phyloP scores from a whole-genome alignment of 2,113 vertebrate species.

The Sebastes schlegelii region DNA sequence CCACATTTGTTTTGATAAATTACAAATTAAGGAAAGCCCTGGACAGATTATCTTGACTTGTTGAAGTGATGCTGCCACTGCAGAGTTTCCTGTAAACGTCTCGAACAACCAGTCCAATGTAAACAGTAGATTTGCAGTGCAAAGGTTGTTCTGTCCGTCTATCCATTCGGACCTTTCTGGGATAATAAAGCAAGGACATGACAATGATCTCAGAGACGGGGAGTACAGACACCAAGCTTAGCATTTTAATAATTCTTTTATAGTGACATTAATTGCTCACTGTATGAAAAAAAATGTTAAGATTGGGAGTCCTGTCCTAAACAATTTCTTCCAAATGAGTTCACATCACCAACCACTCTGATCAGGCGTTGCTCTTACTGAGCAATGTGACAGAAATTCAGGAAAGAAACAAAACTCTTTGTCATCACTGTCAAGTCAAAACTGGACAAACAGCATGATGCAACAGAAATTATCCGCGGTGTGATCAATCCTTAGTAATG shows the following conservation, averaged over 20 bases:
- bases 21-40: background rate
- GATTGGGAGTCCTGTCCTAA: constrained; percentile 42
- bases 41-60: background rate
- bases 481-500: constrained; percentile 24
- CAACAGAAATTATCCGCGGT: constrained; percentile 37
- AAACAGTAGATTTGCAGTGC: background rate
- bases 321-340: constrained; percentile 35
- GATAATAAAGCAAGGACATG: constrained; percentile 18
- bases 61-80: background rate
- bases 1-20: background rate
- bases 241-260: constrained; percentile 20
- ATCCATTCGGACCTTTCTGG: background rate
- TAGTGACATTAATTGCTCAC: constrained; percentile 25
- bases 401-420: constrained; percentile 24
- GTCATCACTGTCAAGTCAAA: constrained; percentile 38
- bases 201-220: constrained; percentile 15
- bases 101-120: background rate
- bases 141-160: background rate
- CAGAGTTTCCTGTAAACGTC: constrained; percentile 2
- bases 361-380: constrained; percentile 3
- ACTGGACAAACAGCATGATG: constrained; percentile 47
- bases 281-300: constrained; percentile 12
- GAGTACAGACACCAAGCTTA: constrained; percentile 19
- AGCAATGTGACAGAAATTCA: background rate
- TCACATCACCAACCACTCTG: constrained; percentile 36